Conservation (phyloP, 2,888 invertebrate genomes). For the Petrolisthes cinctipes region DNA sequence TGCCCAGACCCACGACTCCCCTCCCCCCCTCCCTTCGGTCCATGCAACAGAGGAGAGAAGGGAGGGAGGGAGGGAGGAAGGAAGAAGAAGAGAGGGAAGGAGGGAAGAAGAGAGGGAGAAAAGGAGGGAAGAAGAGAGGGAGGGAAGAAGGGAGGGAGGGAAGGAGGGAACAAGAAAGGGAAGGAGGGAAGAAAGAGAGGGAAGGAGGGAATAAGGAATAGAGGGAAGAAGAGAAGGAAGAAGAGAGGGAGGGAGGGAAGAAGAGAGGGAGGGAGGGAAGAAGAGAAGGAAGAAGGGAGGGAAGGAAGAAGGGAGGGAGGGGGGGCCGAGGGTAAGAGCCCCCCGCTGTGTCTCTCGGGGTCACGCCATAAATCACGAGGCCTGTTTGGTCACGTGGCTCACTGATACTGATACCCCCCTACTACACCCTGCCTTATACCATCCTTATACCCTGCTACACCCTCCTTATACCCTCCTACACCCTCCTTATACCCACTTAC, state of each 20-base stretch:
- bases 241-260: neutral
- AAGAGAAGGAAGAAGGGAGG: neutral
- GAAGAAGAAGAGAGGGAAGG: neutral
- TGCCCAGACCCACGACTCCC: no score
- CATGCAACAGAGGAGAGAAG: neutral
- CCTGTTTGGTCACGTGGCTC: no score
- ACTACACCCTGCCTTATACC: no score
- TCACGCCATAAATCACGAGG: no score
- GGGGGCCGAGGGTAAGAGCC: neutral
- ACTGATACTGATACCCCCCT: no score
- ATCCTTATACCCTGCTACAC: no score
- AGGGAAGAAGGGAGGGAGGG: neutral
- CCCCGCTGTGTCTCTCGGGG: neutral
- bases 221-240: neutral
- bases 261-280: neutral
- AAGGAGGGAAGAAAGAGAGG: neutral
- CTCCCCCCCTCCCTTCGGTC: neutral
- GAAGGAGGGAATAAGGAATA: neutral
- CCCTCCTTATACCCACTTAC: no score
- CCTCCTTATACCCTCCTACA: no score
- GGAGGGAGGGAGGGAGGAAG: neutral
- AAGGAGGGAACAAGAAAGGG: neutral
- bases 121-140: neutral
- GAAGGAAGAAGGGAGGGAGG: neutral
- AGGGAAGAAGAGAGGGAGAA: neutral